Conservation (phyloP, 2,797 vertebrate species). For the Mormyrops boulengeri region DNA sequence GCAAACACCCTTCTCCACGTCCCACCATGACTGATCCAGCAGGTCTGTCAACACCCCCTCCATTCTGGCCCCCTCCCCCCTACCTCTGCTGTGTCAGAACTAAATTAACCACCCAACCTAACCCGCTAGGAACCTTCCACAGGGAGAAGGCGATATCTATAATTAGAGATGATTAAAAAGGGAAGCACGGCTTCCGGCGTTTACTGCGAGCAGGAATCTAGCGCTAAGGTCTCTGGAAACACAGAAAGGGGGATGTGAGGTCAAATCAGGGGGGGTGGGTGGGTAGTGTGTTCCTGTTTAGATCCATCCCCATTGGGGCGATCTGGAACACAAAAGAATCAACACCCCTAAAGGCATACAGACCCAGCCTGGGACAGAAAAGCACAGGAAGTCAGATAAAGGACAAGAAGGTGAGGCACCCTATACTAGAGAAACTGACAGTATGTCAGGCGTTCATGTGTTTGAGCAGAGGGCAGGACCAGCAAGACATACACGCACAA, state of each 20-base stretch:
- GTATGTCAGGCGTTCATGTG: not conserved
- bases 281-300: not conserved
- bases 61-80: not conserved
- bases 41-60: not conserved
- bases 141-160: constrained; percentile 1
- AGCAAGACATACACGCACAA: not conserved
- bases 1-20: not conserved
- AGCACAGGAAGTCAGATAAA: not conserved
- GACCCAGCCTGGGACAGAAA: not conserved
- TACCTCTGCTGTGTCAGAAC: not conserved
- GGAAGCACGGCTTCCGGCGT: not conserved
- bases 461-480: not conserved
- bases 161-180: constrained; percentile 15
- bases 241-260: not conserved
- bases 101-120: constrained; percentile 7
- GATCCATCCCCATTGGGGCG: not conserved
- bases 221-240: not conserved
- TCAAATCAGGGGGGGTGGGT: not conserved
- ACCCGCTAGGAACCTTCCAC: constrained; percentile 9
- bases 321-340: not conserved
- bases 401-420: not conserved
- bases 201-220: not conserved
- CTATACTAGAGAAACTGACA: not conserved
- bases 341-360: not conserved
- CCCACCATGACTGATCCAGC: not conserved